Percentiles rank a stretch among this genome's conserved stretches.
These are phyloP conservation scores for Cercocebus atys DNA, from an alignment of 2,113 vertebrate genomes.

Conservation along the genomic window DNA sequence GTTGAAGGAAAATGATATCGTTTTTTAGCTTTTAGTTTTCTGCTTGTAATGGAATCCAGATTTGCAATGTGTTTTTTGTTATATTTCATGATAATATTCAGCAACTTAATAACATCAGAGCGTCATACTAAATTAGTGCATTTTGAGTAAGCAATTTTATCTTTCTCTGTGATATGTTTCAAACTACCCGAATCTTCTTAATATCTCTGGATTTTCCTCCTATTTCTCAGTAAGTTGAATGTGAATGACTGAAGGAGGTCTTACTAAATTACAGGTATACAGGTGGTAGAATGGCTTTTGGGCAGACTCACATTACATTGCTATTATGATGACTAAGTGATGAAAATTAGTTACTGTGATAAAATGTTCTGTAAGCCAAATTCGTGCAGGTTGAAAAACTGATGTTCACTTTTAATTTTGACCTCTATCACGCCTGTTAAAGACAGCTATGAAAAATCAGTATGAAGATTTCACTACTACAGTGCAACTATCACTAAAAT, in stretches of 20 bases:
- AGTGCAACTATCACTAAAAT: neutral
- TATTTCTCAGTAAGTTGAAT: slow-evolving; percentile 32
- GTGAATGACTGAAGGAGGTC: slow-evolving; percentile 41
- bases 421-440: neutral
- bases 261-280: slow-evolving; percentile 49
- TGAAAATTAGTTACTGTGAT: slow-evolving; percentile 27
- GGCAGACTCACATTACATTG: neutral
- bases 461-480: neutral
- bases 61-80: neutral
- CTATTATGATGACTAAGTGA: slow-evolving; percentile 64
- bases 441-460: neutral
- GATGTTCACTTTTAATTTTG: slow-evolving; percentile 57
- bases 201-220: neutral
- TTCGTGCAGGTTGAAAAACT: slow-evolving; percentile 5
- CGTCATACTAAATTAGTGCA: neutral
- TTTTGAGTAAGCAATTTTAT: slow-evolving; percentile 21
- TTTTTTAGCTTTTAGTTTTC: slow-evolving; percentile 15
- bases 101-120: neutral
- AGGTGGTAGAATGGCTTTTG: slow-evolving; percentile 47
- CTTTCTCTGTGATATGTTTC: neutral
- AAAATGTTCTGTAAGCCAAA: slow-evolving; percentile 23
- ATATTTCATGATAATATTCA: neutral
- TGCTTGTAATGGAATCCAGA: neutral
- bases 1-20: neutral
- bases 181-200: neutral